phyloP scores from a whole-genome alignment of 2,797 vertebrate genomes.

The Antrozous pallidus region DNA sequence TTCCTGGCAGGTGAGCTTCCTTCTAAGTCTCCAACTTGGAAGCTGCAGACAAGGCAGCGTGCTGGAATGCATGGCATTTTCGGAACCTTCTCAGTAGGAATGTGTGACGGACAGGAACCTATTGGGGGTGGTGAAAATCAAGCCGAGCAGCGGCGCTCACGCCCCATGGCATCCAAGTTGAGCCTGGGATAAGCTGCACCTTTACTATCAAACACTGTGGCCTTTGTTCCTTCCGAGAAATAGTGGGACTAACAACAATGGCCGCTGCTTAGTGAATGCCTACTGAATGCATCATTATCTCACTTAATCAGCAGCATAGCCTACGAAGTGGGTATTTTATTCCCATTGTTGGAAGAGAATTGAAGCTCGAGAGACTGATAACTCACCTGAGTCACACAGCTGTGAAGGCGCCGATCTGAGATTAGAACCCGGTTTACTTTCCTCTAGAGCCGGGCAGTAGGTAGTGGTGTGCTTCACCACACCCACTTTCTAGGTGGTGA shows the following conservation, averaged over 20 bases:
- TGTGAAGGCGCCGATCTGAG: not conserved
- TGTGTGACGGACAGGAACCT: constrained; percentile 48
- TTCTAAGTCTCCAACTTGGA: not conserved
- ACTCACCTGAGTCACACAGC: not conserved
- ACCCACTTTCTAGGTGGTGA: not conserved
- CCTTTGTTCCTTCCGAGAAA: not conserved
- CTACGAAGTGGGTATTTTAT: not conserved
- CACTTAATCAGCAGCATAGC: not conserved
- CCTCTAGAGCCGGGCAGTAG: not conserved
- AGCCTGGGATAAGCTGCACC: not conserved
- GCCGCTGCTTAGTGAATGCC: not conserved
- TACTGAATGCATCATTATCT: not conserved
- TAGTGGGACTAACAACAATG: not conserved
- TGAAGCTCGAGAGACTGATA: not conserved
- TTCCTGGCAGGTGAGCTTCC: not conserved
- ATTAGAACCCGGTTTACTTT: not conserved
- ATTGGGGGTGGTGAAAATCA: not conserved
- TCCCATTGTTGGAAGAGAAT: not conserved
- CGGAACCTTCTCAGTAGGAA: constrained; percentile 34
- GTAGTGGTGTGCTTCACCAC: not conserved
- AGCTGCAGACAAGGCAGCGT: not conserved
- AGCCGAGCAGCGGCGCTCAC: not conserved
- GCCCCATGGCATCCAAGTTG: not conserved
- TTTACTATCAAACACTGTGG: not conserved
- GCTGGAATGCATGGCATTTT: constrained; percentile 56